phyloP scores from a whole-genome alignment of 1,140 invertebrate genomes.

The Odontomachus brunneus region DNA sequence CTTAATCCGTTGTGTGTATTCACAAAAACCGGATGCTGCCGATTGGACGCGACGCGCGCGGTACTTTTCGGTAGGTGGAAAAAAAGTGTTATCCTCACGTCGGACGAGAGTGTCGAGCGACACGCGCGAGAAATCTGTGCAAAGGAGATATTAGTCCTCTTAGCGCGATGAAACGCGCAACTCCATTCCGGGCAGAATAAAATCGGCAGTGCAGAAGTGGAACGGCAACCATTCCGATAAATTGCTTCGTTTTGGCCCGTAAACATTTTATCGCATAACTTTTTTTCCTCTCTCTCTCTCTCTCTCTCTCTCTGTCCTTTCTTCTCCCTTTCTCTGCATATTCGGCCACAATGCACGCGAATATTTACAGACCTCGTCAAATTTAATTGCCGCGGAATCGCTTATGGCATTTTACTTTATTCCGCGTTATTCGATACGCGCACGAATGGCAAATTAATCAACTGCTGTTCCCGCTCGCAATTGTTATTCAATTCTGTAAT shows the following conservation, averaged over 20 bases:
- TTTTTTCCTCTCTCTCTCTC: not conserved
- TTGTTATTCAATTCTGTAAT: conserved; percentile 46
- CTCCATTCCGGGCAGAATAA: too few relatives aligned
- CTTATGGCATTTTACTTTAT: conserved; percentile 40
- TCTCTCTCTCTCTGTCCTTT: too few relatives aligned
- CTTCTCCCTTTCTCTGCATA: not conserved
- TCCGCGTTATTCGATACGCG: conserved; percentile 19
- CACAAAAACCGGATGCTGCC: not conserved
- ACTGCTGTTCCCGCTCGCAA: conserved; percentile 30
- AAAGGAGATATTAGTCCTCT: too few relatives aligned
- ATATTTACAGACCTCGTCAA: conserved; percentile 24
- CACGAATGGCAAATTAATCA: conserved; percentile 34
- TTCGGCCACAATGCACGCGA: not conserved
- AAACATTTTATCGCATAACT: conserved; percentile 17
- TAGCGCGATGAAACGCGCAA: too few relatives aligned
- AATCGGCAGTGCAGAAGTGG: too few relatives aligned
- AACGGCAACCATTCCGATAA: not conserved
- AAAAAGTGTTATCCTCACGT: too few relatives aligned
- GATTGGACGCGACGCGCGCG: not conserved
- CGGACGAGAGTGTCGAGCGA: too few relatives aligned
- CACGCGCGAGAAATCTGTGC: too few relatives aligned
- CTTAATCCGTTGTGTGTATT: conserved; percentile 19
- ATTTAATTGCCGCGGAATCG: conserved; percentile 41
- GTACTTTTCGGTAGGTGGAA: not conserved
- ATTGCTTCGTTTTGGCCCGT: not conserved